Conservation (phyloP, 1,140 invertebrate genomes). For the Rhagoletis zephyria region DNA sequence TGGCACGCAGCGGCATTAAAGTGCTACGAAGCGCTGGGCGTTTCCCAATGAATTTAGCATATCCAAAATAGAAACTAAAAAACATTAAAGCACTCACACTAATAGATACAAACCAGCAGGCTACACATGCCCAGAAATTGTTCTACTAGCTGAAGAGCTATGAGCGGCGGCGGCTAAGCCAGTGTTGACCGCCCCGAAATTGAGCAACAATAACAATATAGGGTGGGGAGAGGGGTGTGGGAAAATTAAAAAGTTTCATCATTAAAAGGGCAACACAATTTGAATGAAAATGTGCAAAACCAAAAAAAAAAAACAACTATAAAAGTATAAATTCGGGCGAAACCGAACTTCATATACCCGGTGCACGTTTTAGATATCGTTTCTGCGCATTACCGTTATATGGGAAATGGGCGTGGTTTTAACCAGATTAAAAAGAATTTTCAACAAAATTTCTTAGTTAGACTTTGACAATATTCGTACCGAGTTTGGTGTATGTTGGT, state of each 20-base stretch:
- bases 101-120: neutral
- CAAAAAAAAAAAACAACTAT: neutral
- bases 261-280: conserved; percentile 41
- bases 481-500: too few relatives aligned
- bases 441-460: too few relatives aligned
- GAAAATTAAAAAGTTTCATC: conserved; percentile 37
- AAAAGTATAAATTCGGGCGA: neutral
- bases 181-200: neutral
- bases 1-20: neutral
- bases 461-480: too few relatives aligned
- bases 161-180: neutral
- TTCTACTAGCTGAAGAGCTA: too few relatives aligned
- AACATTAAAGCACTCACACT: neutral
- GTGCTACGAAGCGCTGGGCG: neutral
- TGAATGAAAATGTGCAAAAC: conserved; percentile 25
- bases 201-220: neutral
- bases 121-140: neutral
- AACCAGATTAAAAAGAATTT: too few relatives aligned
- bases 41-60: conserved; percentile 27
- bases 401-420: too few relatives aligned
- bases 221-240: neutral
- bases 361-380: too few relatives aligned
- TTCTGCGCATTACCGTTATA: too few relatives aligned
- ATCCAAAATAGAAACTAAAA: neutral
- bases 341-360: neutral